These are phyloP conservation scores for Idris sp. DNA, from an alignment of 1,140 invertebrate genomes.

Conservation along the genomic window DNA sequence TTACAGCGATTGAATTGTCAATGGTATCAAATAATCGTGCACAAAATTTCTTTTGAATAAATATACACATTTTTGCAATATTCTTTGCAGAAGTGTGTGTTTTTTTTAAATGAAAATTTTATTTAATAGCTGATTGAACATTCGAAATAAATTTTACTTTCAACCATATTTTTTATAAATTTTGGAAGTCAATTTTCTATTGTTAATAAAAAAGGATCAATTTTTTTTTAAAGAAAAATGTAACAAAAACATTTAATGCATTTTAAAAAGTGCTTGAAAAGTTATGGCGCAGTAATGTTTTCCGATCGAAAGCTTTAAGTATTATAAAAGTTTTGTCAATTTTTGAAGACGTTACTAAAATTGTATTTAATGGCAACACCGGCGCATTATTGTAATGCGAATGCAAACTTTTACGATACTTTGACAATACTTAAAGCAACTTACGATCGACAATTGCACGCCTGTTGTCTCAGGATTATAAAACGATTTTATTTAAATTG, in stretches of 20 bases:
- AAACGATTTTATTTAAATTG: slow-evolving; percentile 43
- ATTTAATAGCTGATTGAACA: no score
- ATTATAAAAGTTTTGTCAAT: slow-evolving; percentile 31
- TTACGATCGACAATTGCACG: slow-evolving; percentile 10
- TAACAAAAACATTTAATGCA: slow-evolving; percentile 22
- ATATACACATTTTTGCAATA: no score
- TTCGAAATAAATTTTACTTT: no score
- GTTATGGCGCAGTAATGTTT: slow-evolving; percentile 23
- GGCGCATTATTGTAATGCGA: slow-evolving; percentile 2
- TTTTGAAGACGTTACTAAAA: slow-evolving; percentile 19
- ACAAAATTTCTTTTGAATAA: no score
- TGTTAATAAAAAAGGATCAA: no score
- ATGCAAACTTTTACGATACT: slow-evolving; percentile 35
- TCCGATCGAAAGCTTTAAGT: slow-evolving; percentile 29
- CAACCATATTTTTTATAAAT: no score
- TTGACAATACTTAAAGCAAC: slow-evolving; percentile 2
- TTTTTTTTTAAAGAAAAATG: no score
- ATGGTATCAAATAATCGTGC: no score
- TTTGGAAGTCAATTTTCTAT: no score
- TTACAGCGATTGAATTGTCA: no score
- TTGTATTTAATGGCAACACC: slow-evolving; percentile 17
- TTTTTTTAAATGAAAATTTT: no score
- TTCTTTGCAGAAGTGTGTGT: no score
- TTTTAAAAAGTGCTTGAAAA: slow-evolving; percentile 15
- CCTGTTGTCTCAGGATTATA: slow-evolving; percentile 8